A percentile compares a stretch with the other conserved stretches of the same genome.
Conservation (phyloP, 53 echinoderm and acorn worm species). For the Antedon mediterranea region DNA sequence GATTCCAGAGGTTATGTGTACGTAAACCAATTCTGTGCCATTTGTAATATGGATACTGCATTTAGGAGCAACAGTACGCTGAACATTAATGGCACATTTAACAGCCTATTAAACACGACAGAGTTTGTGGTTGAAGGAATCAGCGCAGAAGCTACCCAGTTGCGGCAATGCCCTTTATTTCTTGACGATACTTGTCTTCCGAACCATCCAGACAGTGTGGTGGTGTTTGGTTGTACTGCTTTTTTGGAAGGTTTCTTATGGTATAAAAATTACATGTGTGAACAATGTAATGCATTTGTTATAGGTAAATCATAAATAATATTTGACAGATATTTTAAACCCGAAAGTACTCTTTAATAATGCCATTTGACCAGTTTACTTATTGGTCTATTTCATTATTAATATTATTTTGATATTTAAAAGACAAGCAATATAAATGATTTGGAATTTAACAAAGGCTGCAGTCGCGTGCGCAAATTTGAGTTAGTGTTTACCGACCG, state of each 20-base stretch:
- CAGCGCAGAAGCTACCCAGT: background rate
- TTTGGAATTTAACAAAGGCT: too few relatives aligned
- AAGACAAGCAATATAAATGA: too few relatives aligned
- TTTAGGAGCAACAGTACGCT: background rate
- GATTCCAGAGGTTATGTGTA: background rate
- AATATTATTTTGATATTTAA: too few relatives aligned
- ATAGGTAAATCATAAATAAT: too few relatives aligned
- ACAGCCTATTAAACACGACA: background rate
- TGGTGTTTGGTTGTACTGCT: background rate
- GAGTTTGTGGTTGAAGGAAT: background rate
- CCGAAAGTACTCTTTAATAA: too few relatives aligned
- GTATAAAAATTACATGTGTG: background rate
- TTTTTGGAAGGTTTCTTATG: background rate
- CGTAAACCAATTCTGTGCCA: background rate
- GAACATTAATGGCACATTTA: background rate
- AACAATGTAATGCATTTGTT: background rate
- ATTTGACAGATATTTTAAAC: too few relatives aligned
- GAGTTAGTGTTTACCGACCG: too few relatives aligned
- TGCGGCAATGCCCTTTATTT: background rate
- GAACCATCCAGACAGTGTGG: too few relatives aligned
- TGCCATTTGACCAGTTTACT: too few relatives aligned
- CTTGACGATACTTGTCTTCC: background rate
- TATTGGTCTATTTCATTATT: too few relatives aligned
- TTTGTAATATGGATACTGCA: background rate
- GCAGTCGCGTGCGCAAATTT: too few relatives aligned